Conservation (phyloP, 1,140 invertebrate genomes). For the Eulimnadia texana region DNA sequence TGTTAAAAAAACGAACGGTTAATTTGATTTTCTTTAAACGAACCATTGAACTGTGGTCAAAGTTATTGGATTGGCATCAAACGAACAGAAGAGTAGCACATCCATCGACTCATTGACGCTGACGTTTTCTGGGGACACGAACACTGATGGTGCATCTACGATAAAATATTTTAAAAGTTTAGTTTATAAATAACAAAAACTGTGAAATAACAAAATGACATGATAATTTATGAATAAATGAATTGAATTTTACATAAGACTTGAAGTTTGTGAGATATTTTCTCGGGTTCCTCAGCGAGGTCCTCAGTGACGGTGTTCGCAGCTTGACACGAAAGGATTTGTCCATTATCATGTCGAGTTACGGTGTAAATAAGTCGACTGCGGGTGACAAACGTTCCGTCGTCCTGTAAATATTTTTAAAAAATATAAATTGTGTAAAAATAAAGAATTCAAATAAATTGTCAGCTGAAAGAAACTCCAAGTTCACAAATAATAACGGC, state of each 20-base stretch:
- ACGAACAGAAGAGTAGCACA: constrained; percentile 57
- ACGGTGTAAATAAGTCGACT: constrained; percentile 61
- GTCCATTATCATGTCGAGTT: constrained; percentile 62
- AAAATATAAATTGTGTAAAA: no score
- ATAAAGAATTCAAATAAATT: no score
- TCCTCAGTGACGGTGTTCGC: constrained; percentile 62
- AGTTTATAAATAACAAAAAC: no score
- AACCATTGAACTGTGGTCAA: constrained; percentile 55
- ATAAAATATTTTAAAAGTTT: background rate
- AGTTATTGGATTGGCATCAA: constrained; percentile 63
- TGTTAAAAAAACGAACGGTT: background rate
- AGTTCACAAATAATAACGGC: no score
- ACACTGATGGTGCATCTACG: constrained; percentile 65
- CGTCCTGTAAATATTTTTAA: constrained; percentile 44
- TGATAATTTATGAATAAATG: background rate
- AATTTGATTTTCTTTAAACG: background rate
- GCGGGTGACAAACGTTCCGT: constrained; percentile 60
- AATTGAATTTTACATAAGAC: constrained; percentile 59
- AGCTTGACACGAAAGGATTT: constrained; percentile 59
- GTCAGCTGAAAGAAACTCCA: no score
- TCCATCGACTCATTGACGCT: constrained; percentile 61
- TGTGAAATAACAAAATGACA: no score
- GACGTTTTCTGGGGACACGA: constrained; percentile 50
- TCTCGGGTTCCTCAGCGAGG: constrained; percentile 52
- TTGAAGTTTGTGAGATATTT: constrained; percentile 48